Base-by-base conservation (phyloP, 1,140 invertebrate species). In the Melipona quadrifasciata region DNA sequence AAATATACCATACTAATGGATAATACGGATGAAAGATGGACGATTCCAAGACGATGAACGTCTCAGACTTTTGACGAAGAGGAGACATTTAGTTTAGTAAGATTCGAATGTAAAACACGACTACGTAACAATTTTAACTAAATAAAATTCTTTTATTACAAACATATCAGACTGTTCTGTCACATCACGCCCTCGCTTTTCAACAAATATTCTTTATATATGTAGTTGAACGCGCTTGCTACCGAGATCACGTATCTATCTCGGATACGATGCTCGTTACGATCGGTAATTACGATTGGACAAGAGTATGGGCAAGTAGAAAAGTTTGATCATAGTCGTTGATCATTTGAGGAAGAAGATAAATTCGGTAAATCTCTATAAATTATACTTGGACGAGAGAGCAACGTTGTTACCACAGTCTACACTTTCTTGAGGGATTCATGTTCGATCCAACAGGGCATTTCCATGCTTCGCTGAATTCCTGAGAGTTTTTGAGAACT, bases 351-450 rank as follows among this genome's bases (percentile, higher is more conserved):
- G 55, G 34, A 80, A 31, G 47, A 34, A 61, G 39, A 65, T 31
- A 6, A 4, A 79, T 68, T 16, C n/a, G 67, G 61, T n/a, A 79
- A 21, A 58, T 27, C 3, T 21, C 31, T 24, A 19, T n/a, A 53
- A 47, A 34, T n/a, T 27, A 14, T 34, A 79, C 17, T 16, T 67
- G 1, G 4, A n/a, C 31, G 11, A 1, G 53, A 71, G 6, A 16
- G 21, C 21, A 4, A 0, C n/a, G 11, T 14, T 17, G 10, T 27
- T 90, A 96, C 96, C 96, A 97, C 75, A 97, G 94, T 71, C 95
- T 95, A 94, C 98, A 99, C 91, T 96, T 96, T 82, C 97, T 96
- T 8, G 95, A 92, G 0, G 98, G 98, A 95, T 99, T 99, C 98
- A 99, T 99, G 1, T 94, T 94, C 1, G 97, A 96, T 17, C 96